Evolutionary conservation across 53 echinoderm and acorn worm species (phyloP).

Genomic region (Hippasteria phrygiana): DNA sequence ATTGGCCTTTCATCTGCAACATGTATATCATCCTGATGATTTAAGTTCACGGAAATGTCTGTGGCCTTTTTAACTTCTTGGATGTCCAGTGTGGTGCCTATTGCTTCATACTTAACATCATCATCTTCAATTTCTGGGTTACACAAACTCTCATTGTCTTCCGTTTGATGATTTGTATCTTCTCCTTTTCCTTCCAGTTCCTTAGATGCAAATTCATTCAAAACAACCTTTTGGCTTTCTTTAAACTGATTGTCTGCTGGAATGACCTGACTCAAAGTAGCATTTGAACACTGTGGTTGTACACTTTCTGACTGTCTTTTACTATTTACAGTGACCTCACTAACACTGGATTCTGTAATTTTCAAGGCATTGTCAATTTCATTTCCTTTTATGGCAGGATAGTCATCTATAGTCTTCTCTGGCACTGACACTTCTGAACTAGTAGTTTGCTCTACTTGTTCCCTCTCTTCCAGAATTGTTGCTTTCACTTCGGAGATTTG

Average conservation of each 20-base stretch:
- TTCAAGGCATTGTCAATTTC: background rate
- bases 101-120: background rate
- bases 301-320: background rate
- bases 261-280: background rate
- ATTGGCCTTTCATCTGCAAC: background rate
- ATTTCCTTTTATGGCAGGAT: background rate
- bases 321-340: background rate
- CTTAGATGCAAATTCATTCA: background rate
- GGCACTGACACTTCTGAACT: background rate
- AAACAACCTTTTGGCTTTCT: background rate
- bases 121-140: background rate
- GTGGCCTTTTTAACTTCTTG: background rate
- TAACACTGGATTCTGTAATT: background rate
- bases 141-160: background rate
- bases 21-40: background rate
- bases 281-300: background rate
- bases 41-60: background rate
- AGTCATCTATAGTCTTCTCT: background rate
- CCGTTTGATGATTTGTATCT: background rate
- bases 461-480: conserved; percentile 19
- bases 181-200: background rate
- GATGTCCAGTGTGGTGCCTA: background rate
- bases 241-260: background rate
- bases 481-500: background rate
- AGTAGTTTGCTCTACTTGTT: background rate